A percentile compares a stretch with the other conserved stretches of the same genome.
phyloP scores from a whole-genome alignment of 2,113 vertebrate genomes.

The Poecilia latipinna region DNA sequence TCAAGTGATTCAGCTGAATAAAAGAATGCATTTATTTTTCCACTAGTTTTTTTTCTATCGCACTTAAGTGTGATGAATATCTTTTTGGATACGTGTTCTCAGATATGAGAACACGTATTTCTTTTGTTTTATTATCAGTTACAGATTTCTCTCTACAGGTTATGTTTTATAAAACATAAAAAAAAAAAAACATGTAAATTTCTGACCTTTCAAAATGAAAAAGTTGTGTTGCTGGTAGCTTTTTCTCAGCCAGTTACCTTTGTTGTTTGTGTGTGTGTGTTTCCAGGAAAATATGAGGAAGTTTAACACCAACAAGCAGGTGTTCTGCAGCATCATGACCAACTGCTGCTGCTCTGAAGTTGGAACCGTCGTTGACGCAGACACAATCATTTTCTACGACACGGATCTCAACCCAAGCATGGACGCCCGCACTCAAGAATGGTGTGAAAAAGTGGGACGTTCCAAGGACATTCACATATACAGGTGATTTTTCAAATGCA shows the following conservation, averaged over 20 bases:
- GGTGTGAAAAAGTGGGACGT: conserved; percentile 93
- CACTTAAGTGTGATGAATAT: no score
- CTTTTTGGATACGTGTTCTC: no score
- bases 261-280: not conserved
- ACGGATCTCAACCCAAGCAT: conserved; percentile 93
- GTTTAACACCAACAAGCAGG: conserved; percentile 88
- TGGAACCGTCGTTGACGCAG: conserved; percentile 88
- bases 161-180: not conserved
- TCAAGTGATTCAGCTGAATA: not conserved
- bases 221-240: not conserved
- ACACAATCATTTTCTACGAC: conserved; percentile 93
- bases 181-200: no score
- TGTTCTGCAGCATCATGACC: conserved; percentile 92
- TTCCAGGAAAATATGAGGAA: conserved; percentile 86
- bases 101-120: no score
- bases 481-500: conserved; percentile 78
- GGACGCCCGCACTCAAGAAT: conserved; percentile 91
- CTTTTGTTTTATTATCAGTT: not conserved
- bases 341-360: conserved; percentile 89
- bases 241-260: not conserved
- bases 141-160: not conserved
- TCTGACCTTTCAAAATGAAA: not conserved
- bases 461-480: conserved; percentile 95
- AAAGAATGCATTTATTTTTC: no score
- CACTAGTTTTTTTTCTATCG: no score